Percentiles rank a stretch among this genome's conserved stretches.
Conservation (phyloP, 1,140 invertebrate genomes). For the Pseudomyrmex pallidus region DNA sequence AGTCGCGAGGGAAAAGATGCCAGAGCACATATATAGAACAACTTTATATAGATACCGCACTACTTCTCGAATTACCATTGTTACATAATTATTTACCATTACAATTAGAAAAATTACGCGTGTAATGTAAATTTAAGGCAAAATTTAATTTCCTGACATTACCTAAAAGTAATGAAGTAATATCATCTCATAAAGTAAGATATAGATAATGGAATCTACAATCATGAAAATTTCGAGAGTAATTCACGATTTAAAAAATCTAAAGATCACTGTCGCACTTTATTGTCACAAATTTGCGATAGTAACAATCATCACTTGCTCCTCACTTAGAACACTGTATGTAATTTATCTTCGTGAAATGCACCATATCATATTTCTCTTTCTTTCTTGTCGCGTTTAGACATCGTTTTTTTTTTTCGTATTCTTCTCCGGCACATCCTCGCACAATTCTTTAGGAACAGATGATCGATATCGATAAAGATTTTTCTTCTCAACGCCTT, state of each 20-base stretch:
- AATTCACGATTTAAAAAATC: conserved; percentile 15
- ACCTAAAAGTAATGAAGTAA: too few relatives aligned
- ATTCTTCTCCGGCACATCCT: not conserved
- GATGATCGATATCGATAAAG: not conserved
- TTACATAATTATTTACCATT: conserved; percentile 75
- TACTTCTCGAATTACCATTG: conserved; percentile 79
- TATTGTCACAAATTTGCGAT: conserved; percentile 43
- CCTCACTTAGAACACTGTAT: conserved; percentile 54
- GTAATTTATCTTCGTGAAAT: conserved; percentile 34
- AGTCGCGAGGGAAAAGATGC: conserved; percentile 64
- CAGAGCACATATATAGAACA: conserved; percentile 82
- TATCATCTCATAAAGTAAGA: too few relatives aligned
- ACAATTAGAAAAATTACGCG: not conserved
- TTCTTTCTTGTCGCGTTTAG: conserved; percentile 14
- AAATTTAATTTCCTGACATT: too few relatives aligned
- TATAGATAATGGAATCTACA: not conserved
- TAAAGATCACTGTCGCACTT: conserved; percentile 63
- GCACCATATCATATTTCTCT: conserved; percentile 1
- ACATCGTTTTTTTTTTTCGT: not conserved
- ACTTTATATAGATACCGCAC: conserved; percentile 57
- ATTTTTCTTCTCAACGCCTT: not conserved
- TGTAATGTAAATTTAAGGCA: not conserved
- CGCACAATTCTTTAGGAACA: not conserved
- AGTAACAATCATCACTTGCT: conserved; percentile 18
- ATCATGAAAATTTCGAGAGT: not conserved